Conservation (phyloP, 2,888 invertebrate species). For the Dolichomitus sp. region DNA sequence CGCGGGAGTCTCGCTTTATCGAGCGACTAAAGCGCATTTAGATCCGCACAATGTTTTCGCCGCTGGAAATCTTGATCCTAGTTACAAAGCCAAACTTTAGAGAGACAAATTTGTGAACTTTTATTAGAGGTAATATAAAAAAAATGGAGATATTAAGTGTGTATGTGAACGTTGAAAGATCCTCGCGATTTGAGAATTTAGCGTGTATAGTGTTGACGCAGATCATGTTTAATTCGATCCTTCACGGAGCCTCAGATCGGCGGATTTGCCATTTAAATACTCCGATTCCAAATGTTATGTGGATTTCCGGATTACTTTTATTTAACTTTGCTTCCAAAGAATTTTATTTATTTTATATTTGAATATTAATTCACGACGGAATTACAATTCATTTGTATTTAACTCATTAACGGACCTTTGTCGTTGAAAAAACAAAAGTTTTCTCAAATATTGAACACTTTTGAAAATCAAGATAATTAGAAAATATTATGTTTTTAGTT, state of each 20-base stretch:
- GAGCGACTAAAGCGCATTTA: slow-evolving; percentile 94
- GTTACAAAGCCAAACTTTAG: slow-evolving; percentile 70
- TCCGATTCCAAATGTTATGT: no score
- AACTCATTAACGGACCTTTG: no score
- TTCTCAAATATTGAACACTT: no score
- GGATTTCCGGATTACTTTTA: no score
- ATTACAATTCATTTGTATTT: no score
- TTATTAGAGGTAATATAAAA: background rate
- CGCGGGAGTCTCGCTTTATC: slow-evolving; percentile 92
- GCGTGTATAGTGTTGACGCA: background rate
- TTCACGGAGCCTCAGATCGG: background rate
- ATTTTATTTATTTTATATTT: no score
- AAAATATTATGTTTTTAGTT: no score
- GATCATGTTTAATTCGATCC: background rate
- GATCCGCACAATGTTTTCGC: slow-evolving; percentile 99
- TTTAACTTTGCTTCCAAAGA: no score
- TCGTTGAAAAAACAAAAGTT: no score
- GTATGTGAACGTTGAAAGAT: background rate
- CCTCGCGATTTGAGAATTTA: background rate
- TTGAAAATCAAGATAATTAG: no score
- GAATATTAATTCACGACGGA: no score
- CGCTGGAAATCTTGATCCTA: slow-evolving; percentile 90
- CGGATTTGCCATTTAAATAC: background rate
- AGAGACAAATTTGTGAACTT: slow-evolving; percentile 4
- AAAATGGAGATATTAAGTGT: background rate